Evolutionary conservation across 2,797 vertebrate genomes (phyloP), one percentile per base, ranked within the genome.

Genomic region (Crocodylus rhombifer): DNA sequence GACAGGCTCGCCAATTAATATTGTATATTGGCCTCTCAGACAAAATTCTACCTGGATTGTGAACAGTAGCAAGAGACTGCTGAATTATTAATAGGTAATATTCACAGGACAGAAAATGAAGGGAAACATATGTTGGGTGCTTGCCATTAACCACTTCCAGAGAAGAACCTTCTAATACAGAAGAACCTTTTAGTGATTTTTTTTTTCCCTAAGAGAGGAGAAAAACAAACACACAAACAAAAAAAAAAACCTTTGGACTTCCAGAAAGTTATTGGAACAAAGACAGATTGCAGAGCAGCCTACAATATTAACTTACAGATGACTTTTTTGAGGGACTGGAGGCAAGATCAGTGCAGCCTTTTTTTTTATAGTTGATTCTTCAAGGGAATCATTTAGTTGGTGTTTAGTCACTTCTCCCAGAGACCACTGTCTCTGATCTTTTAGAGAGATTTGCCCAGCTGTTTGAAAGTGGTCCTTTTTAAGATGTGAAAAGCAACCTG

Each of bases 81-180:
- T 88, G 23, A 93, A 30, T 87, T 82, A 55, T 33, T 86, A 88
- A 87, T 26, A 79, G 30, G 42, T 58, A 64, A 82, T 21, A 7
- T 77, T 83, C 73, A 23, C 71, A 71, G 75, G 62, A 71, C 30
- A 60, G 77, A 60, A 88, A 63, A 33, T 18, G 14, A 75, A n/a
- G 62, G 73, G 62, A 86, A 82, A 69, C 10, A 36, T 90, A 7
- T 77, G 82, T n/a, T 30, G 63, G 17, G 56, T 56, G 75, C n/a
- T 89, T 82, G 16, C 71, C 36, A 11, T 91, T 84, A 67, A 23
- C 5, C 60, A 17, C 28, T 93, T 80, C 36, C 18, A 61, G 9
- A 89, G 61, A 42, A 42, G 36, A 42, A 42, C 7, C 36, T 42
- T 42, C 36, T 42, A 42, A 42, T 42, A 5, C 6, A 42, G 36